A percentile compares a stretch with the other conserved stretches of the same genome.
These are phyloP conservation scores for Ischnura elegans DNA, from an alignment of 2,888 invertebrate species.

Conservation along the genomic window DNA sequence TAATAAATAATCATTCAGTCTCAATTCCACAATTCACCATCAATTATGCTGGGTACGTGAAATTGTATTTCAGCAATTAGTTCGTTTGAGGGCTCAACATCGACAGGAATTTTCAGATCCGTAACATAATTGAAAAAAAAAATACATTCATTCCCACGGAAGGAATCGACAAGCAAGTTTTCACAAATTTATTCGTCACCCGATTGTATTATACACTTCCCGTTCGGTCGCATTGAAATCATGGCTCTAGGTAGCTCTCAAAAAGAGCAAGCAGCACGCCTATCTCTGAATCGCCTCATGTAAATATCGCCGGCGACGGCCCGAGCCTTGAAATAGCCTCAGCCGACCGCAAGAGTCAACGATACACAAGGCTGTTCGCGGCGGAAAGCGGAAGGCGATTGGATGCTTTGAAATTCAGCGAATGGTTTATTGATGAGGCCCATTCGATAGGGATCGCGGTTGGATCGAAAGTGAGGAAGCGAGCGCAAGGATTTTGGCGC, in stretches of 20 bases:
- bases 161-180: not conserved
- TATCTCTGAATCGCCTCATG: not conserved
- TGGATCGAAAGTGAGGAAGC: not conserved
- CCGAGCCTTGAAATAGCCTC: not conserved
- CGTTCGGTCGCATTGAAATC: not conserved
- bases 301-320: slow-evolving; percentile 24
- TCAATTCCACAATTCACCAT: too few relatives aligned
- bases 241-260: not conserved
- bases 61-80: too few relatives aligned
- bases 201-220: slow-evolving; percentile 11
- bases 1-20: too few relatives aligned
- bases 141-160: not conserved
- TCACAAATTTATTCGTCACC: slow-evolving; percentile 5
- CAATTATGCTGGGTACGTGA: too few relatives aligned
- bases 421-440: slow-evolving; percentile 65
- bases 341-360: not conserved
- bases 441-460: slow-evolving; percentile 39
- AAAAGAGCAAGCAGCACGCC: slow-evolving; percentile 16
- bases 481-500: not conserved
- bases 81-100: too few relatives aligned
- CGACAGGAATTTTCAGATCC: not conserved
- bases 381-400: not conserved
- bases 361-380: slow-evolving; percentile 53
- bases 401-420: slow-evolving; percentile 48
- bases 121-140: slow-evolving; percentile 6